Base-by-base conservation (phyloP, 2,113 vertebrate genomes). In the Chitala chitala region DNA sequence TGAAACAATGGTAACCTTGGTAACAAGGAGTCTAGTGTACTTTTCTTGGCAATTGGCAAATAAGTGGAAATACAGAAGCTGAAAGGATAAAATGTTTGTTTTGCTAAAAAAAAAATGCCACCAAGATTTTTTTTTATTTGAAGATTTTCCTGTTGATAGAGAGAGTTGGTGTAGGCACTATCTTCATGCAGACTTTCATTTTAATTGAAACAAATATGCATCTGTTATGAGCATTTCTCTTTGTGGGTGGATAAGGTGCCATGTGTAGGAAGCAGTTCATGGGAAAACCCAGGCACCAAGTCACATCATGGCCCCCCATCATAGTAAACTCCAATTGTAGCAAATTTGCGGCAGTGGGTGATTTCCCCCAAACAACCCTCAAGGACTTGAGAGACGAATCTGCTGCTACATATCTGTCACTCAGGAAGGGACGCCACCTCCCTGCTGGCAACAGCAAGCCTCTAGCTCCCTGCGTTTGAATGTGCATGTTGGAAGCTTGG, bases 41-140 rank as follows among this genome's bases (percentile, higher is more conserved):
- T 78, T 50, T 77, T 78, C 76, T 79, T 83, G 81, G 84, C 80
- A 86, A 86, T 82, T 71, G n/a, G n/a, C n/a, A n/a, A n/a, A n/a
- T n/a, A n/a, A n/a, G n/a, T n/a, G 77, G 76, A 79, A 76, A 7
- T 63, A 38, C n/a, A 8, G 66, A 59, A 79, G 68, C 68, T 69
- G n/a, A 31, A 78, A 83, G 82, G 76, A 82, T 81, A 78, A 82
- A 79, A 76, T 78, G 80, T 81, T 83, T 82, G 78, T 81, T 63
- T 64, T 31, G 24, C 80, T 65, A 12, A 4, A 82, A 81, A 78
- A 17, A 61, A 75, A 81, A 84, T 86, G 78, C 71, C 74, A 78
- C 79, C 75, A 82, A 81, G 73, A 80, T 69, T 81, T 81, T 82
- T 82, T 75, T 84, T 83, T 80, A 82, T 80, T 79, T 80, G 56